Evolutionary conservation across 2,888 invertebrate species (phyloP).

Genomic region (Girardia tigrina): DNA sequence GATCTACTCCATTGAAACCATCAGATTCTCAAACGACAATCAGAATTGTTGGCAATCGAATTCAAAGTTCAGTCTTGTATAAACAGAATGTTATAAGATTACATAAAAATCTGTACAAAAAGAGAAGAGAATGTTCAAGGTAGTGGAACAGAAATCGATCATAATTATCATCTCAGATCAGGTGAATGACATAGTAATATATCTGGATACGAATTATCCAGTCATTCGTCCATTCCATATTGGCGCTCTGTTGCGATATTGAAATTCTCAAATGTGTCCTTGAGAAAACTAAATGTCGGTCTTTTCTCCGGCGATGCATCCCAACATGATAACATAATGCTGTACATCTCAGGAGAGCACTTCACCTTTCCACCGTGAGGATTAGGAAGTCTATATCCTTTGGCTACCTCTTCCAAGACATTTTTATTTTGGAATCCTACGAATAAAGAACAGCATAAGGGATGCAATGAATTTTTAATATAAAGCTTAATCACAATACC

Average conservation of each 20-base stretch:
- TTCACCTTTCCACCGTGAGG: constrained; percentile 55
- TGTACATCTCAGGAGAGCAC: constrained; percentile 82
- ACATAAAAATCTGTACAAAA: not conserved
- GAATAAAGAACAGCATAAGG: no score
- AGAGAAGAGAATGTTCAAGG: not conserved
- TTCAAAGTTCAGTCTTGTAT: no score
- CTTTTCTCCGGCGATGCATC: constrained; percentile 74
- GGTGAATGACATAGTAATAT: no score
- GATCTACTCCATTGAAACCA: no score
- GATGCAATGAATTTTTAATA: no score
- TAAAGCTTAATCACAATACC: no score
- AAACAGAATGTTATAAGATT: no score
- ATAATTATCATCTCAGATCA: not conserved
- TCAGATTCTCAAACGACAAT: no score
- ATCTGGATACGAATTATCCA: no score
- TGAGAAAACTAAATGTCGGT: constrained; percentile 80
- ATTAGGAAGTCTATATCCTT: constrained; percentile 91
- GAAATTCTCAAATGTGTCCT: constrained; percentile 48
- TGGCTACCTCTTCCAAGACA: constrained; percentile 83
- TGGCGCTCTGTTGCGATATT: constrained; percentile 42
- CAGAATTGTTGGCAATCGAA: no score
- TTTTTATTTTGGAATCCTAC: constrained; percentile 80
- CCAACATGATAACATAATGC: constrained; percentile 88
- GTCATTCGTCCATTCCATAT: constrained; percentile 24
- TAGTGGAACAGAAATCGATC: not conserved